Evolutionary conservation across 2,888 invertebrate genomes (phyloP).

Genomic region (Synanthedon vespiformis): DNA sequence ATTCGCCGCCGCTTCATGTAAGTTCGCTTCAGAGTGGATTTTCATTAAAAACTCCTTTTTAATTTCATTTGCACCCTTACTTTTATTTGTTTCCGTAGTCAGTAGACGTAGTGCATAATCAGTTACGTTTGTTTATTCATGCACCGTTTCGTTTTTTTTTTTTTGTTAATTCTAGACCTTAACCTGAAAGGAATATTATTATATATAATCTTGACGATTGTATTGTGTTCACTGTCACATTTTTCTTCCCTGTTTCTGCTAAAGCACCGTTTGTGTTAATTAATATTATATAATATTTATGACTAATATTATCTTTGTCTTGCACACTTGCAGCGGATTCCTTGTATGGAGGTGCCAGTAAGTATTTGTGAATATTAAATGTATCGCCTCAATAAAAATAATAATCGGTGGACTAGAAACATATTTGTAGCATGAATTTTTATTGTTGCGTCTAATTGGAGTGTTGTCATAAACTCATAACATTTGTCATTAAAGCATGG

Average conservation of each 20-base stretch:
- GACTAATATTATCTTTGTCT: slow-evolving; percentile 54
- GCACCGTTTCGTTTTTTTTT: slow-evolving; percentile 58
- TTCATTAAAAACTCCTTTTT: slow-evolving; percentile 24
- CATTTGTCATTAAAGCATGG: no score
- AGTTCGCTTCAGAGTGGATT: slow-evolving; percentile 44
- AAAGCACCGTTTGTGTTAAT: slow-evolving; percentile 30
- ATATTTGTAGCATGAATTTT: background rate
- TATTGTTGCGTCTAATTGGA: no score
- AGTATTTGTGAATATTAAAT: slow-evolving; percentile 36
- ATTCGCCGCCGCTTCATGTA: slow-evolving; percentile 61
- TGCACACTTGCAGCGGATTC: slow-evolving; percentile 75
- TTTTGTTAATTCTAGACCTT: slow-evolving; percentile 22
- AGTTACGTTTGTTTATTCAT: slow-evolving; percentile 39
- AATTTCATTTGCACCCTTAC: slow-evolving; percentile 50
- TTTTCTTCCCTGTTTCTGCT: slow-evolving; percentile 22
- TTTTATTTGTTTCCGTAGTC: slow-evolving; percentile 26
- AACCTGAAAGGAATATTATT: background rate
- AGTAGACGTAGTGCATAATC: slow-evolving; percentile 48
- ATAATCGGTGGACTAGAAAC: background rate
- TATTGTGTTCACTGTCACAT: slow-evolving; percentile 16
- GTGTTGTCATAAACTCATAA: no score
- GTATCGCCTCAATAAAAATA: background rate
- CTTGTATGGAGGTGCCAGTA: slow-evolving; percentile 79
- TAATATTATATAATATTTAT: slow-evolving; percentile 11
- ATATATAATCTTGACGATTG: background rate